These are phyloP conservation scores for Pluvialis apricaria DNA, from an alignment of 2,113 vertebrate genomes.

Conservation along the genomic window DNA sequence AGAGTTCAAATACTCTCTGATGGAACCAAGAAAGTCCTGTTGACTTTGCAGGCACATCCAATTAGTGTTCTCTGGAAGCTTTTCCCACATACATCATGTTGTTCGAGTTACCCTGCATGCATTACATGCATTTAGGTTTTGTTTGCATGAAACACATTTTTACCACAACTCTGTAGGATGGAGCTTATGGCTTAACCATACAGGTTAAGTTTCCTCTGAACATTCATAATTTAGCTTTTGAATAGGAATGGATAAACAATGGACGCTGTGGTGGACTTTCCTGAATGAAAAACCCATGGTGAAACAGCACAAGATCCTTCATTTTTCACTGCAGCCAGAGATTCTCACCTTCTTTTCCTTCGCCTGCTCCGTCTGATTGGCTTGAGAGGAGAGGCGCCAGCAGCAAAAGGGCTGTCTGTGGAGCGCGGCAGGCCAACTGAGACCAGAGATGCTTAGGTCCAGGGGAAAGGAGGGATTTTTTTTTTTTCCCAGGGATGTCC, in stretches of 20 bases:
- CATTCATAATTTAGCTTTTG: neutral
- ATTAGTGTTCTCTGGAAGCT: neutral
- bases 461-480: neutral
- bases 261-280: neutral
- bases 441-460: neutral
- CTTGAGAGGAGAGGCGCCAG: neutral
- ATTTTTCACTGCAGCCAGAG: neutral
- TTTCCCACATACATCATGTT: neutral
- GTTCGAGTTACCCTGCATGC: neutral
- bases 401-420: neutral
- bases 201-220: neutral
- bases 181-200: neutral
- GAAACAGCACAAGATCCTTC: neutral
- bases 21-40: neutral
- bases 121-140: fast-evolving
- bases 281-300: neutral
- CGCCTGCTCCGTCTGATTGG: neutral
- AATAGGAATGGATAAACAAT: neutral
- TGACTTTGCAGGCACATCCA: neutral
- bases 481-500: neutral
- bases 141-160: neutral
- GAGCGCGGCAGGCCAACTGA: neutral
- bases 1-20: neutral
- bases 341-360: neutral
- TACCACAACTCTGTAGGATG: neutral